Evolutionary conservation across 2,113 vertebrate species (phyloP), one percentile per base, ranked within the genome.

Genomic region (Dascyllus trimaculatus): DNA sequence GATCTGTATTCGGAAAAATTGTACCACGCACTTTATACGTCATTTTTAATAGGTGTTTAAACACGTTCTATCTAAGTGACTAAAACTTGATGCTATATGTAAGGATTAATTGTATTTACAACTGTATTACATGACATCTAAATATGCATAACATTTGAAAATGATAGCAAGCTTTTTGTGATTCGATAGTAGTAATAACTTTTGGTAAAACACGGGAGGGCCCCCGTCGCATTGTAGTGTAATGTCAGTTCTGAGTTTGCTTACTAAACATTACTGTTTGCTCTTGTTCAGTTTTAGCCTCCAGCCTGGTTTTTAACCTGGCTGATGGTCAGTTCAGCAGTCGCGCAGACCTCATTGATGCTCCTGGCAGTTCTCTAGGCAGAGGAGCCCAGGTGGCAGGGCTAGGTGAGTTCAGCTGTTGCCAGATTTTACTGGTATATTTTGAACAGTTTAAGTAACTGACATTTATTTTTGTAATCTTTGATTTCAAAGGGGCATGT

Each of bases 341-440:
- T 91, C 95, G 98, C 1, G 98, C 96, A 0, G 98, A 99, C 90
- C 97, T 99, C 85, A 97, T 99, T 22, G 98, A 99, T 73, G 97
- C 98, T 81, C 96, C 97, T 11, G 97, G 97, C 79, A 99, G 98
- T 81, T 99, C 98, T 0, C 92, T 99, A 6, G 98, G 98, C 29
- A 96, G 98, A 43, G 98, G 98, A n/a, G 97, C 98, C 81, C 95
- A 98, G 62, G 96, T 99, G 35, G 95, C 97, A 38, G 98, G 97
- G n/a, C 94, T 99, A 32, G 98, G 98, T 99, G 93, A 96, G 96
- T 54, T 59, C 49, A 52, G n/a, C 9, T 11, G 17, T 40, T 56
- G 3, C 52, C 19, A 38, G 57, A n/a, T 77, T 72, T 3, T 46
- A 10, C 35, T 69, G 11, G 26, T 72, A 8, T 32, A 19, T 57